A percentile compares a stretch with the other conserved stretches of the same genome.
These are phyloP conservation scores for Nesogale talazaci DNA, from an alignment of 2,113 vertebrate species.

Conservation along the genomic window DNA sequence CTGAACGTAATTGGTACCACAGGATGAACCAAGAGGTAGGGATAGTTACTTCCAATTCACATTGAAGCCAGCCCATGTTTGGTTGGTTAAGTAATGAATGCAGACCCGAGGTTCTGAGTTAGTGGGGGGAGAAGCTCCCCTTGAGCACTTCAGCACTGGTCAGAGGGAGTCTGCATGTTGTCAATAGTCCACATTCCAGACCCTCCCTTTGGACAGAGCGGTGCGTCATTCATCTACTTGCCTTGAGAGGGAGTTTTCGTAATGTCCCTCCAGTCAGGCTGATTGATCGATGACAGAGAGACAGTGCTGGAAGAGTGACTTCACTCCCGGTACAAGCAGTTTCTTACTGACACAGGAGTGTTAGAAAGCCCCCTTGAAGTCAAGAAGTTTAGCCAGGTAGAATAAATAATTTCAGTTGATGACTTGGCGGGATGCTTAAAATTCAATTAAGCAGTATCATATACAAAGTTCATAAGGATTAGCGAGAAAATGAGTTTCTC, in stretches of 20 bases:
- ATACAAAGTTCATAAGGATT: conserved; percentile 34
- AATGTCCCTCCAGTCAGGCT: conserved; percentile 40
- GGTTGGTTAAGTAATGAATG: not conserved
- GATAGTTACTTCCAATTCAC: conserved; percentile 8
- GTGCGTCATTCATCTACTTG: conserved; percentile 38
- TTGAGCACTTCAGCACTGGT: not conserved
- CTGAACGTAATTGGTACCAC: too few species aligned
- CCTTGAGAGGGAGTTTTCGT: conserved; percentile 41
- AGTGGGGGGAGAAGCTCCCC: not conserved
- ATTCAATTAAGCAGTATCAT: conserved; percentile 51
- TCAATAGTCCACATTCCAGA: not conserved
- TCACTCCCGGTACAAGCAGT: not conserved
- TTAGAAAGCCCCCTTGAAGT: conserved; percentile 45
- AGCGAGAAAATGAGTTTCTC: conserved; percentile 45
- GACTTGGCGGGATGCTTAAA: conserved; percentile 62
- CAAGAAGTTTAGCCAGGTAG: conserved; percentile 53
- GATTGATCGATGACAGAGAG: conserved; percentile 68
- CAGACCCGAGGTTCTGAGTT: not conserved
- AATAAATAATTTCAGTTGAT: conserved; percentile 40
- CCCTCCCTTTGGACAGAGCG: not conserved
- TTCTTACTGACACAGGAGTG: not conserved
- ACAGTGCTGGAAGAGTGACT: not conserved
- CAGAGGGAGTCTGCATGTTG: not conserved
- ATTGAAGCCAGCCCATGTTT: not conserved
- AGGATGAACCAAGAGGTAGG: not conserved